phyloP scores from a whole-genome alignment of 1,140 invertebrate genomes.

The Lerema accius region DNA sequence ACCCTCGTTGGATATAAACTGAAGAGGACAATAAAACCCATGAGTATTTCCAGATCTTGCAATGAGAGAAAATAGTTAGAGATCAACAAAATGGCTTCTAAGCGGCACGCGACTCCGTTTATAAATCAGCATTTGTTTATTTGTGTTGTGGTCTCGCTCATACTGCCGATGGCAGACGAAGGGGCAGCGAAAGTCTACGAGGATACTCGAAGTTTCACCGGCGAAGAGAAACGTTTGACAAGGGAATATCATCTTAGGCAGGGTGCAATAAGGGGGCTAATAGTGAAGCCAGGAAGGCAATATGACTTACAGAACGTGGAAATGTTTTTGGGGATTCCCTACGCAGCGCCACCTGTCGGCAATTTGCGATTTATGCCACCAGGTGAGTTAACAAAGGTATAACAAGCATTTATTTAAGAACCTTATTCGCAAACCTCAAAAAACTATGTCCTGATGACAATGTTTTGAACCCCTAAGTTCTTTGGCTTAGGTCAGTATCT shows the following conservation, averaged over 20 bases:
- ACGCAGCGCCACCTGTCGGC: slow-evolving; percentile 94
- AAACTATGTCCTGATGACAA: too few relatives aligned
- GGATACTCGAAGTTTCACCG: slow-evolving; percentile 57
- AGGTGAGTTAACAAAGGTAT: too few relatives aligned
- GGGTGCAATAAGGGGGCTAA: slow-evolving; percentile 83
- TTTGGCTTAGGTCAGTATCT: too few relatives aligned
- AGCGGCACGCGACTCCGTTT: slow-evolving; percentile 68
- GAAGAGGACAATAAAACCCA: slow-evolving; percentile 53
- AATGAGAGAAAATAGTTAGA: slow-evolving; percentile 64
- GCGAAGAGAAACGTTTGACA: slow-evolving; percentile 68
- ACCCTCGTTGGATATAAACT: slow-evolving; percentile 42
- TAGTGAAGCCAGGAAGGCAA: slow-evolving; percentile 82
- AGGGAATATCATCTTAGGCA: slow-evolving; percentile 83
- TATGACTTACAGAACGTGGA: slow-evolving; percentile 83
- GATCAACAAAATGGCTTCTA: slow-evolving; percentile 73
- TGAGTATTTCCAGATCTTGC: slow-evolving; percentile 68
- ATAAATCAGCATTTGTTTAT: slow-evolving; percentile 78
- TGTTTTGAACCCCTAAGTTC: too few relatives aligned
- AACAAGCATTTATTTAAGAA: too few relatives aligned
- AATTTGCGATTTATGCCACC: slow-evolving; percentile 94
- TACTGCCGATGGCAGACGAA: slow-evolving; percentile 65
- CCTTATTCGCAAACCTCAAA: too few relatives aligned
- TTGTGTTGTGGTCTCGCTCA: slow-evolving; percentile 73
- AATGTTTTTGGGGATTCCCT: slow-evolving; percentile 91
- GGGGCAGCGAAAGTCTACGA: slow-evolving; percentile 64